phyloP scores from a whole-genome alignment of 2,888 invertebrate species.

The Drosophila limbata region DNA sequence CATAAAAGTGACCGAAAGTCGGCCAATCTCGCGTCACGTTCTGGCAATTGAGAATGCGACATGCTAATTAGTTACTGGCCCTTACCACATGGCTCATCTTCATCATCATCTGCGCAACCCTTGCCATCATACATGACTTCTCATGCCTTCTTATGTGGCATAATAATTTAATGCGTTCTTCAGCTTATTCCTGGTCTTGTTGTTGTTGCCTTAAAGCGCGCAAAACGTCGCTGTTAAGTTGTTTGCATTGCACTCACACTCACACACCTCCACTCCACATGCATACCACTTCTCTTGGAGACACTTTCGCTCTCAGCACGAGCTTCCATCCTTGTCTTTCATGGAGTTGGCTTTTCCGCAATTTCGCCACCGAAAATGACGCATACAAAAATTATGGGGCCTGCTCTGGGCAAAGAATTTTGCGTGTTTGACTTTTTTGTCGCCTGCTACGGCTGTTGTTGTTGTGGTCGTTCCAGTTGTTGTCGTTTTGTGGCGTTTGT shows the following conservation, averaged over 20 bases:
- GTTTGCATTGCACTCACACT: conserved; percentile 60
- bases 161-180: conserved; percentile 74
- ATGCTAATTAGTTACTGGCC: conserved; percentile 68
- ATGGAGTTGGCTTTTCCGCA: conserved; percentile 65
- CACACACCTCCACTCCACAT: conserved; percentile 10
- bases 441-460: conserved; percentile 17
- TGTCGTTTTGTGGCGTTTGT: conserved; percentile 26
- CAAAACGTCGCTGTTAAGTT: conserved; percentile 59
- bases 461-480: conserved; percentile 1
- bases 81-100: conserved; percentile 20
- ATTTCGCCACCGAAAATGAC: conserved; percentile 77
- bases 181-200: conserved; percentile 47
- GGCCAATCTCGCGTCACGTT: conserved; percentile 69
- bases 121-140: neutral
- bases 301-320: conserved; percentile 16
- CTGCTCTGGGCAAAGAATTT: conserved; percentile 45
- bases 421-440: conserved; percentile 40
- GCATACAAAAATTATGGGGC: conserved; percentile 64
- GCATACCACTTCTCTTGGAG: conserved; percentile 3
- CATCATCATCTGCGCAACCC: neutral
- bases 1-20: conserved; percentile 45
- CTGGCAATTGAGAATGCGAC: conserved; percentile 76
- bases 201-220: conserved; percentile 42
- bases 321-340: conserved; percentile 35
- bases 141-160: conserved; percentile 39